phyloP scores from a whole-genome alignment of 2,797 vertebrate genomes.

The Myripristis jacobus region DNA sequence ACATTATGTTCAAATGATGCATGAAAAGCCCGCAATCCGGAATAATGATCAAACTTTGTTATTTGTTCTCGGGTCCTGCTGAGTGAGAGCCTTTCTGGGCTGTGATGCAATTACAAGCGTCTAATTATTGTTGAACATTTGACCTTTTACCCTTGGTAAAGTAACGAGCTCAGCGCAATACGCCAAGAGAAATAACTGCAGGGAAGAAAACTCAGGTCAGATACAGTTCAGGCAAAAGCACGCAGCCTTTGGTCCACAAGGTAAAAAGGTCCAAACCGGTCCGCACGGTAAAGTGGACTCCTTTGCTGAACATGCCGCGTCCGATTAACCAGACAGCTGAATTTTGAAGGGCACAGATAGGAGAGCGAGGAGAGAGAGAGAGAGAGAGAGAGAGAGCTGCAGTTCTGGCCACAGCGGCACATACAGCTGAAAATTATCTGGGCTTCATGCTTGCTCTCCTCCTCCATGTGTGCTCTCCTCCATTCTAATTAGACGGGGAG shows the following conservation, averaged over 20 bases:
- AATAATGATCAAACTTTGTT: constrained; percentile 1
- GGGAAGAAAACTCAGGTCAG: constrained; percentile 35
- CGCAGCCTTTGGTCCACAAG: constrained; percentile 8
- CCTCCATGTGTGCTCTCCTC: constrained; percentile 57
- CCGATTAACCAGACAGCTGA: constrained; percentile 67
- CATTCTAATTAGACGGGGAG: constrained; percentile 75
- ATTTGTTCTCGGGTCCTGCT: constrained; percentile 10
- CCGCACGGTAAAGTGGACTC: constrained; percentile 54
- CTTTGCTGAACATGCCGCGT: constrained; percentile 65
- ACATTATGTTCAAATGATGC: neutral
- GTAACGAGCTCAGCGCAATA: constrained; percentile 58
- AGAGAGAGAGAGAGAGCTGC: constrained; percentile 49
- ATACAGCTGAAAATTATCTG: constrained; percentile 60
- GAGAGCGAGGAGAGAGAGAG: too few relatives aligned
- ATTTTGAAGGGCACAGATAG: constrained; percentile 47
- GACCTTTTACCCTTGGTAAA: constrained; percentile 69
- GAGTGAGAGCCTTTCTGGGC: constrained; percentile 38
- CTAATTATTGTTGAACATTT: constrained; percentile 71
- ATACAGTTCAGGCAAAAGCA: constrained; percentile 33
- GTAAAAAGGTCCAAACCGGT: constrained; percentile 53
- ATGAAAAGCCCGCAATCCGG: neutral
- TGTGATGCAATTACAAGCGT: constrained; percentile 54
- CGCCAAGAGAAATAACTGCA: constrained; percentile 57
- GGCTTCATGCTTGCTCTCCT: constrained; percentile 57
- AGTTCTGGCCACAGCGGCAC: constrained; percentile 55